A percentile compares a stretch with the other conserved stretches of the same genome.
Conservation (phyloP, 2,797 vertebrate species). For the Poecilia picta region DNA sequence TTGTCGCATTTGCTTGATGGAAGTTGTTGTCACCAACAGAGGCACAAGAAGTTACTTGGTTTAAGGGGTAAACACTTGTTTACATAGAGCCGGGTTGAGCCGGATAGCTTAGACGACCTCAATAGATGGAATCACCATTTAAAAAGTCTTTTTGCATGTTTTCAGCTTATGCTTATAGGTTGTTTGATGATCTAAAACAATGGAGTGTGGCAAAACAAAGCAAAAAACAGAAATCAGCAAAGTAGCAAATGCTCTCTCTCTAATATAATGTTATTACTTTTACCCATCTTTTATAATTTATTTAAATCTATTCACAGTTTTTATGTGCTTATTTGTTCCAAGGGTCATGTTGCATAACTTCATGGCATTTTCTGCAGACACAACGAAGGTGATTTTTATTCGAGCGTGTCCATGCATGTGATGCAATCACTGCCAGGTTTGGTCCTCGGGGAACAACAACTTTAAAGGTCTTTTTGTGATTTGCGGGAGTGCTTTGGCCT, state of each 20-base stretch:
- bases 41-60: not conserved
- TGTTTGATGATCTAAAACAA: not conserved
- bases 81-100: not conserved
- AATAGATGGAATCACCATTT: not conserved
- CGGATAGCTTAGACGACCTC: not conserved
- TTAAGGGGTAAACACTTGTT: not conserved
- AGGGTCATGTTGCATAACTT: constrained; percentile 64
- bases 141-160: not conserved
- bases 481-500: constrained; percentile 33
- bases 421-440: constrained; percentile 60
- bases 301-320: constrained; percentile 16
- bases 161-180: not conserved
- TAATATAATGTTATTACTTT: constrained; percentile 29
- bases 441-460: constrained; percentile 50
- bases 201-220: not conserved
- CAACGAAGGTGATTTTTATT: constrained; percentile 27
- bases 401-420: constrained; percentile 43
- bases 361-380: constrained; percentile 57
- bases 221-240: not conserved
- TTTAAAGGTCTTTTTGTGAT: constrained; percentile 65
- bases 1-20: not conserved
- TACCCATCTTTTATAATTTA: constrained; percentile 26
- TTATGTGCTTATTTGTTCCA: constrained; percentile 48
- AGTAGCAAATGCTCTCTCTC: not conserved
- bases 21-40: not conserved